Base-by-base conservation (phyloP, 2,113 vertebrate species). In the Hemicordylus capensis region DNA sequence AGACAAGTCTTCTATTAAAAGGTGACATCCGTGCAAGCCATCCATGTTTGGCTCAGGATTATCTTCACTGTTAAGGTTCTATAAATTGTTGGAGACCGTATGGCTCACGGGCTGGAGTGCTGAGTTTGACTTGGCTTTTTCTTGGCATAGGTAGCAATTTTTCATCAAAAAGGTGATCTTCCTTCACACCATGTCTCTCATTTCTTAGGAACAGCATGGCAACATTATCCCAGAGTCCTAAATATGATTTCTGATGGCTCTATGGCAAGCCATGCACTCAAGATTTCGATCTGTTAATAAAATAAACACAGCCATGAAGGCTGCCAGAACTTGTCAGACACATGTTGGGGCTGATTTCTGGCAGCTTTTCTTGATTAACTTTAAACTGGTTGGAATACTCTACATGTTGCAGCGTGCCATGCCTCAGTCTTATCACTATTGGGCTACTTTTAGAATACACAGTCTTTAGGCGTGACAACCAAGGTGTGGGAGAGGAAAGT, bases 291-390 rank as follows among this genome's bases (percentile, higher is more conserved):
- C 69, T 89, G 86, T 67, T 69, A 75, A 84, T 82, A 85, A 51
- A 15, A 9, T 46, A 31, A 82, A 46, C 22, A 76, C 4, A 28
- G 17, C 80, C 73, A 80, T 3, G 79, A 91, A 87, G 69, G 84
- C 39, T 70, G 85, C 81, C 87, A 79, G 85, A 92, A 87, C 91
- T 89, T 69, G 81, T 77, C 28, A 90, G 88, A 79, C 34, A 44
- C 89, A 89, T 83, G 90, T 85, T 88, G 22, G 79, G 90, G 54
- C 88, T 76, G 69, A 63, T 64, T 28, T 6, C 64, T 87, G 86
- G 90, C 93, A 90, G 83, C 59, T 76, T 87, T 91, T 72, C 76
- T 61, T 54, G 1, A 67, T 92, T 89, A 88, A 54, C 88, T 93
- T 92, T 84, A 79, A 85, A 48, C 83, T 5, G 0, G 66, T 93